These are phyloP conservation scores for Amiota mariae DNA, from an alignment of 2,888 invertebrate species.

Conservation along the genomic window DNA sequence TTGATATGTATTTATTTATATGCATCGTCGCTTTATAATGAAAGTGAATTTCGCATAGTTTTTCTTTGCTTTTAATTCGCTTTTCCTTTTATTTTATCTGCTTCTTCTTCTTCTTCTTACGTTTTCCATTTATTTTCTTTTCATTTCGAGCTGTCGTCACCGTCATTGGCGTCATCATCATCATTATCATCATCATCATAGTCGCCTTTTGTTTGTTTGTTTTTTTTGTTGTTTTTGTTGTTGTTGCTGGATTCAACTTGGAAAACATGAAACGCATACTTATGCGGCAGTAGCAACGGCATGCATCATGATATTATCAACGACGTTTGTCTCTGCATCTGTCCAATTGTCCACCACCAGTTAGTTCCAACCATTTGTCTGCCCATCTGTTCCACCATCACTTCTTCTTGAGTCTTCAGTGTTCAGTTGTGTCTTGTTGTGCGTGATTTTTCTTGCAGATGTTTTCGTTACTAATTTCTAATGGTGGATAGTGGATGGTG, in stretches of 20 bases:
- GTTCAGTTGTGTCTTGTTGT: constrained; percentile 2
- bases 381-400: constrained; percentile 42
- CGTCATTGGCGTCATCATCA: not conserved
- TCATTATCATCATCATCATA: constrained; percentile 8
- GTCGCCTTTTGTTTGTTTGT: not conserved
- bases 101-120: not conserved
- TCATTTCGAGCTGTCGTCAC: constrained; percentile 13
- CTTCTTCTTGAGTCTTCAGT: constrained; percentile 7
- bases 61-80: constrained; percentile 37
- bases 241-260: not conserved
- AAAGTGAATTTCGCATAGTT: constrained; percentile 70
- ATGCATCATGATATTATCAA: not conserved
- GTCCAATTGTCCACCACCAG: not conserved
- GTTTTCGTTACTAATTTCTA: constrained; percentile 58
- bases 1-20: constrained; percentile 61
- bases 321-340: not conserved
- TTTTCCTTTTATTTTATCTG: constrained; percentile 1
- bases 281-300: not conserved
- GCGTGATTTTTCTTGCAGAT: constrained; percentile 35
- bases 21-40: constrained; percentile 68
- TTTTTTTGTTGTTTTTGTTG: no score
- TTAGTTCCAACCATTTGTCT: not conserved
- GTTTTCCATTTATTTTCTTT: not conserved
- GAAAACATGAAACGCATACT: constrained; percentile 33
- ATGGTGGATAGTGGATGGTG: constrained; percentile 46